phyloP scores from a whole-genome alignment of 2,888 invertebrate genomes.

The Spisula solida region DNA sequence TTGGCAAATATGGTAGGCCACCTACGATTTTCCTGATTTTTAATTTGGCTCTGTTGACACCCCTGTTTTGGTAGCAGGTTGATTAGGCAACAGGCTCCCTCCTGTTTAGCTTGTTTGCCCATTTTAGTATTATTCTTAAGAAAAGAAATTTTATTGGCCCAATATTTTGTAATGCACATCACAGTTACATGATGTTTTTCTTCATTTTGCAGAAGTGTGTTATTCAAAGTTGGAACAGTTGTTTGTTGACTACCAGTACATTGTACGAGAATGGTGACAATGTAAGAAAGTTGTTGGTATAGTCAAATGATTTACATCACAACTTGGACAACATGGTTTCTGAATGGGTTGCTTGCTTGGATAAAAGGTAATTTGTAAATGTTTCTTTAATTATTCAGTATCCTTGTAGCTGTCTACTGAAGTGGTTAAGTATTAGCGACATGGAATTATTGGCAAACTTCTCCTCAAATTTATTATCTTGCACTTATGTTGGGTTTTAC shows the following conservation, averaged over 20 bases:
- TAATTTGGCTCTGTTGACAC: too few relatives aligned
- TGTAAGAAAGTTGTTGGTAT: neutral
- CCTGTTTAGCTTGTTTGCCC: neutral
- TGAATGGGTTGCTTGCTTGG: slow-evolving; percentile 77
- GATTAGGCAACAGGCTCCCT: too few relatives aligned
- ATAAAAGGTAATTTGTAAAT: slow-evolving; percentile 70
- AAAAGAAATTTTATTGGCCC: neutral
- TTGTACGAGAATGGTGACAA: neutral
- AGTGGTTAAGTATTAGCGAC: too few relatives aligned
- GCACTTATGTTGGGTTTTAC: too few relatives aligned
- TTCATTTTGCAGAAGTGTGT: neutral
- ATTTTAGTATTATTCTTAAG: neutral
- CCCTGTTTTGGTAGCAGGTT: too few relatives aligned
- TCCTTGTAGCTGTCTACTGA: too few relatives aligned
- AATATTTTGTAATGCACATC: neutral
- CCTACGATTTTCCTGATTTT: too few relatives aligned
- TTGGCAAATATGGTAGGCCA: too few relatives aligned
- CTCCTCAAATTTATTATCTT: too few relatives aligned
- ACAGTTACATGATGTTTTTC: neutral
- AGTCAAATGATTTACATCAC: neutral
- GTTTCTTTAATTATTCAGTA: too few relatives aligned
- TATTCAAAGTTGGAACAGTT: neutral
- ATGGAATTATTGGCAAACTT: too few relatives aligned
- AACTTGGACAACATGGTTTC: slow-evolving; percentile 70
- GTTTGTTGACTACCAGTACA: neutral